Conservation (phyloP, 2,888 invertebrate species). For the Apamea epomidion region DNA sequence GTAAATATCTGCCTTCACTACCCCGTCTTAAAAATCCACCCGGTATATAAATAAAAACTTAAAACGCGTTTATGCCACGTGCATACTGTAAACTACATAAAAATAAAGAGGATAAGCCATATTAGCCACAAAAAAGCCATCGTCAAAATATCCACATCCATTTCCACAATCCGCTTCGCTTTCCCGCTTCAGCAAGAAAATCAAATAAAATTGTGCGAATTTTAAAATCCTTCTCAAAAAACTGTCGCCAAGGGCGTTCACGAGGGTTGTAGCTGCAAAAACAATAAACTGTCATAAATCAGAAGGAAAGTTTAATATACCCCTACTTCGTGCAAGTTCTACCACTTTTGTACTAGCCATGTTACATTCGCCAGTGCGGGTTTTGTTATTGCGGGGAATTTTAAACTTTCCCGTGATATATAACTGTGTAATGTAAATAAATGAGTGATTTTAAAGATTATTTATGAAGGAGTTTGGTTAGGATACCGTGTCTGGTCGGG, state of each 20-base stretch:
- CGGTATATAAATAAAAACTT: neutral
- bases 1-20: neutral
- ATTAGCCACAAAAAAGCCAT: slow-evolving; percentile 6
- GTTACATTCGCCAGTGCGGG: slow-evolving; percentile 58
- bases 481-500: slow-evolving; percentile 27
- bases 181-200: slow-evolving; percentile 43
- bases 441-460: slow-evolving; percentile 64
- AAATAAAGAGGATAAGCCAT: slow-evolving; percentile 22
- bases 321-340: slow-evolving; percentile 71
- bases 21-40: neutral
- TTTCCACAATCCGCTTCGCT: slow-evolving; percentile 13
- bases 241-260: slow-evolving; percentile 69
- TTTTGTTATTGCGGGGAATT: slow-evolving; percentile 67
- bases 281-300: slow-evolving; percentile 87
- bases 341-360: slow-evolving; percentile 65
- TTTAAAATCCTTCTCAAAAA: slow-evolving; percentile 61
- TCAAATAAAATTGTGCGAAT: slow-evolving; percentile 52
- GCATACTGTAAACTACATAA: neutral
- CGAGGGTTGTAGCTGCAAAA: slow-evolving; percentile 71
- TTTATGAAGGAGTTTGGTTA: slow-evolving; percentile 57
- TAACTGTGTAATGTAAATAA: slow-evolving; percentile 68
- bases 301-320: slow-evolving; percentile 82
- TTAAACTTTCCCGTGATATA: slow-evolving; percentile 68
- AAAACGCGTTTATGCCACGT: neutral
- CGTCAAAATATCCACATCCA: slow-evolving; percentile 11